phyloP scores from a whole-genome alignment of 2,888 invertebrate genomes.

The Orthosia gracilis region DNA sequence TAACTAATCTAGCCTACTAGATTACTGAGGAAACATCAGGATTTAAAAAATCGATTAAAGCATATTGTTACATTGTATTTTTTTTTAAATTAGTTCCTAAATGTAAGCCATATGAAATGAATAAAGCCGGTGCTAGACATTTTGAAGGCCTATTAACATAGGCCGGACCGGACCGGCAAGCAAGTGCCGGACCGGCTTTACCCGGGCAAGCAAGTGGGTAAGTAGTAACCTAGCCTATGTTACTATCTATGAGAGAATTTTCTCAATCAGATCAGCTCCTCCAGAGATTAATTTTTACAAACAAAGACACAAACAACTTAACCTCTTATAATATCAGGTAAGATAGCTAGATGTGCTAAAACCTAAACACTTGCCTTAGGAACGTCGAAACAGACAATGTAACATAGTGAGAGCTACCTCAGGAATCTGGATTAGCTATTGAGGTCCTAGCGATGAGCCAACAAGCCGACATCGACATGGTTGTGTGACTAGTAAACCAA shows the following conservation, averaged over 20 bases:
- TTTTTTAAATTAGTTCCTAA: conserved; percentile 4
- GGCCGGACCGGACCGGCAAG: too few species aligned
- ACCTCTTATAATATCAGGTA: background rate
- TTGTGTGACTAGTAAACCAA: conserved; percentile 53
- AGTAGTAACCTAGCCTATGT: too few species aligned
- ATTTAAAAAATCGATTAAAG: background rate
- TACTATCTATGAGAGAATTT: too few species aligned
- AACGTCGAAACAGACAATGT: conserved; percentile 16
- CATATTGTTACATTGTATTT: background rate
- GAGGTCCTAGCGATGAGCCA: conserved; percentile 51
- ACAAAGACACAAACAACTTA: too few species aligned
- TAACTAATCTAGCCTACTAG: too few species aligned
- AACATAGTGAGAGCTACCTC: conserved; percentile 20
- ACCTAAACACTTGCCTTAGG: background rate
- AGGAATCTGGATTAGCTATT: conserved; percentile 50
- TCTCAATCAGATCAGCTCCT: background rate
- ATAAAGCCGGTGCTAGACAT: too few species aligned
- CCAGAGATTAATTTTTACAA: too few species aligned
- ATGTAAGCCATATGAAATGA: background rate
- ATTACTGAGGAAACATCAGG: background rate
- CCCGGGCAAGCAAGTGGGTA: too few species aligned
- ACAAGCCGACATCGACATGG: conserved; percentile 27
- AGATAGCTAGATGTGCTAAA: background rate
- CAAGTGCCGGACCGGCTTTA: too few species aligned
- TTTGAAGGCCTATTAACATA: too few species aligned